Evolutionary conservation across 2,888 invertebrate genomes (phyloP), one percentile per base, ranked within the genome.

Genomic region (Amorpha juglandis): DNA sequence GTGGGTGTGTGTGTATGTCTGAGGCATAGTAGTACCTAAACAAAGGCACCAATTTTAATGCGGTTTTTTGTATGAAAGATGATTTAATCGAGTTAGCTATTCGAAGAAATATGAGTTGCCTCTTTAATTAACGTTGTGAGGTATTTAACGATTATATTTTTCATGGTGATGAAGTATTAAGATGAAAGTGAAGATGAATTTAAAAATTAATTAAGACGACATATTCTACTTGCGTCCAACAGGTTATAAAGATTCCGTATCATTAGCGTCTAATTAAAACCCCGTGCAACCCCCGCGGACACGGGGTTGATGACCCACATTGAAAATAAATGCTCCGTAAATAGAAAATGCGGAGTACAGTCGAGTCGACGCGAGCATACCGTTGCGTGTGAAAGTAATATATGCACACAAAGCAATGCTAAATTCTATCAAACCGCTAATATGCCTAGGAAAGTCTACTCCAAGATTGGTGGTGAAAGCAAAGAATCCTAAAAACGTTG

Each of bases 231-330:
- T 21, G 16, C 8, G 1, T 21, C 8, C 19, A 9, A 9, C 12
- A 14, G 27, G 27, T 52, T 27, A 52, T 14, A 35, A 16, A 42
- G 19, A 12, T 58, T 19, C 38, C 42, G 19, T 42, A 42, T 42
- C 38, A 58, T 58, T 58, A 58, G 12, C 16, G 42, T 58, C 58
- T 42, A 42, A 42, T 58, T 42, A 58, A 58, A 58, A 12, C 19
- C 42, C 12, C 11, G 12, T 58, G 19, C 42, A 58, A 58, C 58
- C 58, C 58, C 58, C 58, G 38, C 58, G 58, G 38, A 16, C 52
- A 52, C 19, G 58, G 58, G 58, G 58, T 58, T 58, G 58, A 58
- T 58, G 58, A 58, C 58, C 58, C 58, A 58, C 58, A 58, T 58
- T 58, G 58, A 42, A 58, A 58, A 58, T 58, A 58, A 58, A 58